Conservation (phyloP, 1,140 invertebrate species). For the Zaprionus vittiger region DNA sequence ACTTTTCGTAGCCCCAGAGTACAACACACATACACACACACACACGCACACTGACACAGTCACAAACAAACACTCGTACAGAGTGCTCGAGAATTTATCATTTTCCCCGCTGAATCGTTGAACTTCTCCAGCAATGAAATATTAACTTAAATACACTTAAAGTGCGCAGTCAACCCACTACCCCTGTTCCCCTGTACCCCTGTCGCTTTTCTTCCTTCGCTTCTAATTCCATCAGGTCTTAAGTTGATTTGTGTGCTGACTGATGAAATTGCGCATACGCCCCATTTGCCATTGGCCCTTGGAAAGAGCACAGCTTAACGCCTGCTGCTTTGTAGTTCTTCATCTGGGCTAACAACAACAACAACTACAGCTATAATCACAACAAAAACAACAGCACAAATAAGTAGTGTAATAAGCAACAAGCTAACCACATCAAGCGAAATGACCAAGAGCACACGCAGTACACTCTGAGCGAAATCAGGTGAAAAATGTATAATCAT, state of each 20-base stretch:
- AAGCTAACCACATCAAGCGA: conserved; percentile 66
- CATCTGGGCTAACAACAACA: conserved; percentile 1
- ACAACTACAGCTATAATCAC: neutral
- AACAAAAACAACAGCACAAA: neutral
- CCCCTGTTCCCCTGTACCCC: neutral
- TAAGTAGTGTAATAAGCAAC: conserved; percentile 10
- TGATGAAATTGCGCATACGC: conserved; percentile 57
- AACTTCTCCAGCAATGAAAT: conserved; percentile 29
- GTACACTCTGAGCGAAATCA: neutral
- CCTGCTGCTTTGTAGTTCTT: conserved; percentile 35
- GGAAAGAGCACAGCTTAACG: conserved; percentile 23
- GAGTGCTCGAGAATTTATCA: conserved; percentile 66
- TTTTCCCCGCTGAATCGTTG: conserved; percentile 27
- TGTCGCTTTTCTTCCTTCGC: neutral
- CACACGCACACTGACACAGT: conserved; percentile 15
- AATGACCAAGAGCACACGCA: conserved; percentile 12
- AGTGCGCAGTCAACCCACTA: conserved; percentile 4
- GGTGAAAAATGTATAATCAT: neutral
- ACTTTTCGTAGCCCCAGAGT: conserved; percentile 48
- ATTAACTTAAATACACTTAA: conserved; percentile 69
- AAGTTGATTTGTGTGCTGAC: conserved; percentile 62
- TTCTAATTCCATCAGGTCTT: conserved; percentile 63
- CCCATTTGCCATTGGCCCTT: conserved; percentile 5
- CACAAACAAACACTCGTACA: neutral
- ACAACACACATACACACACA: conserved; percentile 8